Percentiles rank a stretch among this genome's conserved stretches.
phyloP scores from a whole-genome alignment of 92 coral and sea anemone genomes.

The Epizoanthus stellaris region DNA sequence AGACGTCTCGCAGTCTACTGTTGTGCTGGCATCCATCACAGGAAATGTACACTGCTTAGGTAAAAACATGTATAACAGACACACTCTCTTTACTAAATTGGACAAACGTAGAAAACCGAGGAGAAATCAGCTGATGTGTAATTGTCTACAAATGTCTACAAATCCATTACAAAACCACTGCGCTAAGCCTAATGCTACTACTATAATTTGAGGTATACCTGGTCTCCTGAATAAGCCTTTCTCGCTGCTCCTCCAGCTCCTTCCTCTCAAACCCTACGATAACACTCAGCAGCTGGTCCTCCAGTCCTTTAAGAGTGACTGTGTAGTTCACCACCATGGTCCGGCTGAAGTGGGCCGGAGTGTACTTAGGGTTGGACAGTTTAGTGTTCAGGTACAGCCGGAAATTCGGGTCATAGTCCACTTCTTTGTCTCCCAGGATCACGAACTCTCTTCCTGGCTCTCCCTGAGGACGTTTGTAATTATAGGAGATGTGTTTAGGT shows the following conservation, averaged over 20 bases:
- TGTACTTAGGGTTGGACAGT: slow-evolving; percentile 98
- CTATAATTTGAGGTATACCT: slow-evolving; percentile 59
- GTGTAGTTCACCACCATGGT: slow-evolving; percentile 99
- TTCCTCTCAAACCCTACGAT: slow-evolving; percentile 98
- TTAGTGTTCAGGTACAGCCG: slow-evolving; percentile 98
- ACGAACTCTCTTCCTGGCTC: slow-evolving; percentile 99
- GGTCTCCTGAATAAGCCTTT: slow-evolving; percentile 97
- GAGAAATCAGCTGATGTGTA: too few species aligned
- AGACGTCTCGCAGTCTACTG: too few species aligned
- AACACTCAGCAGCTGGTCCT: slow-evolving; percentile 97
- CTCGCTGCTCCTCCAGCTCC: slow-evolving; percentile 97
- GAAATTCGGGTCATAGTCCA: slow-evolving; percentile 97
- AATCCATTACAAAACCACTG: too few species aligned
- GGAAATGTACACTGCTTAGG: too few species aligned
- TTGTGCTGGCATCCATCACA: too few species aligned
- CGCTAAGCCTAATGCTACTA: not conserved
- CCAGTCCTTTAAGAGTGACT: slow-evolving; percentile 96
- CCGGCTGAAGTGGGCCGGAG: slow-evolving; percentile 99
- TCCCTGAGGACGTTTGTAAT: slow-evolving; percentile 48
- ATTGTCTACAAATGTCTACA: too few species aligned
- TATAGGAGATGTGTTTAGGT: not conserved
- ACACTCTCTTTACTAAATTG: too few species aligned
- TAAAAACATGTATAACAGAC: too few species aligned
- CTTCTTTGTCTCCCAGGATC: slow-evolving; percentile 98
- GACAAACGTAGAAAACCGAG: too few species aligned